Evolutionary conservation across 2,113 vertebrate genomes (phyloP).

Genomic region (Gadus chalcogrammus): DNA sequence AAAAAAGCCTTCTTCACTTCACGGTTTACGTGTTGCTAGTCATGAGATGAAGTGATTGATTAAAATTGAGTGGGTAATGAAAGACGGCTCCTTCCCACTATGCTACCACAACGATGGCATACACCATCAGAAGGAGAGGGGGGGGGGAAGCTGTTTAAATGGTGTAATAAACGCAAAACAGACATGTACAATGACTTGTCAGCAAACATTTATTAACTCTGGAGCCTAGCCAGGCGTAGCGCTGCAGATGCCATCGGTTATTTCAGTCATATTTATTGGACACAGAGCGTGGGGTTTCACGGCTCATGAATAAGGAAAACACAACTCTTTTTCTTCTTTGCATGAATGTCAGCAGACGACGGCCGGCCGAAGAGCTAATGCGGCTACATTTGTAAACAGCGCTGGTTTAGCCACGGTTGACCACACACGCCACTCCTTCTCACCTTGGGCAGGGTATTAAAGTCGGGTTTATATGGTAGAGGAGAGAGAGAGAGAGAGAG

Average conservation of each 20-base stretch:
- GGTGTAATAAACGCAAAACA: conserved; percentile 37
- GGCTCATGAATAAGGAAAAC: conserved; percentile 40
- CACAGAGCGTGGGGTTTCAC: conserved; percentile 27
- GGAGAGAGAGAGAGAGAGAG: neutral
- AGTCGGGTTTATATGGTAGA: neutral
- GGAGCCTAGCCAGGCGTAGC: neutral
- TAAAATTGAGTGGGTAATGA: conserved; percentile 38
- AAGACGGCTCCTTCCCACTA: conserved; percentile 8
- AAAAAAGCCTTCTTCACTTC: conserved; percentile 11
- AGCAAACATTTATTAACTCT: conserved; percentile 38
- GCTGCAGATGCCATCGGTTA: conserved; percentile 29
- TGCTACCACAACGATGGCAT: conserved; percentile 21
- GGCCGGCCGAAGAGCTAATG: neutral
- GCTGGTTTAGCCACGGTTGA: conserved; percentile 23
- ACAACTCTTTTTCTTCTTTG: conserved; percentile 19
- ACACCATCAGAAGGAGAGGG: too few relatives aligned
- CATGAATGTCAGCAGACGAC: conserved; percentile 31
- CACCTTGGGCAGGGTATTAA: conserved; percentile 2
- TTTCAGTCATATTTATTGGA: conserved; percentile 31
- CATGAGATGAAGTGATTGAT: conserved; percentile 30
- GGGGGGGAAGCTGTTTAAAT: conserved; percentile 30
- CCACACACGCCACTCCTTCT: conserved; percentile 33
- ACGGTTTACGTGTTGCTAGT: conserved; percentile 6
- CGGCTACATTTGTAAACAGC: conserved; percentile 35
- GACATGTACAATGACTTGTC: conserved; percentile 7